Percentiles rank a stretch among this genome's conserved stretches.
Conservation (phyloP, 2,113 vertebrate genomes). For the Oncorhynchus tshawytscha region DNA sequence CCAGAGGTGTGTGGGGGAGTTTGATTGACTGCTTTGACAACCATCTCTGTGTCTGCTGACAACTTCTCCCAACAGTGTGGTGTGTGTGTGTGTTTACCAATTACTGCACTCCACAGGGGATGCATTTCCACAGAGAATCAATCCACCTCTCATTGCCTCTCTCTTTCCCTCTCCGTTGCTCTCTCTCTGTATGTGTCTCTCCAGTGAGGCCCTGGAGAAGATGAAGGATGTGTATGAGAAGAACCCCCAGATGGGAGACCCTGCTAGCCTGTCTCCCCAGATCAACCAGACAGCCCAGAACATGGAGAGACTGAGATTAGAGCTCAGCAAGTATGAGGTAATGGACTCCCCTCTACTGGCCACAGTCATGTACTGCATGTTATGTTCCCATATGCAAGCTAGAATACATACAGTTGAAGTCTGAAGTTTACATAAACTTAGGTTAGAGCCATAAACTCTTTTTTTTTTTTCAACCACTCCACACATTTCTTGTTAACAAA, state of each 20-base stretch:
- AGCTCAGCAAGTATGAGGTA: constrained; percentile 86
- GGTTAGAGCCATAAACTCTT: no score
- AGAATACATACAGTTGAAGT: no score
- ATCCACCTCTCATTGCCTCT: neutral
- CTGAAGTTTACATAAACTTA: no score
- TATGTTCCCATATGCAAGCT: no score
- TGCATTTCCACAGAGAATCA: constrained; percentile 31
- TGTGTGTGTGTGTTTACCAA: constrained; percentile 48
- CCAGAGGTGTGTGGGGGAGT: constrained; percentile 83
- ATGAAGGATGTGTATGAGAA: constrained; percentile 93
- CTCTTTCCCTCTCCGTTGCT: neutral
- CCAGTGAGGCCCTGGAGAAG: constrained; percentile 86
- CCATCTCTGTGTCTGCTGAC: constrained; percentile 16
- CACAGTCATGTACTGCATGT: no score
- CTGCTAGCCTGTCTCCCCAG: constrained; percentile 80
- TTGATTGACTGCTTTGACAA: constrained; percentile 32
- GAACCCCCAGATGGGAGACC: constrained; percentile 90
- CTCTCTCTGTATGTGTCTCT: neutral
- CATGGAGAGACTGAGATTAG: constrained; percentile 79
- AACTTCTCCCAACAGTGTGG: constrained; percentile 17
- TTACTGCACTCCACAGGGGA: constrained; percentile 42
- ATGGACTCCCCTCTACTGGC: neutral
- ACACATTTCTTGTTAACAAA: no score
- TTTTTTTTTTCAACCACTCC: no score
- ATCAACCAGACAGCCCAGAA: constrained; percentile 83